These are phyloP conservation scores for Xenentodon cancila DNA, from an alignment of 2,797 vertebrate species.

Conservation along the genomic window DNA sequence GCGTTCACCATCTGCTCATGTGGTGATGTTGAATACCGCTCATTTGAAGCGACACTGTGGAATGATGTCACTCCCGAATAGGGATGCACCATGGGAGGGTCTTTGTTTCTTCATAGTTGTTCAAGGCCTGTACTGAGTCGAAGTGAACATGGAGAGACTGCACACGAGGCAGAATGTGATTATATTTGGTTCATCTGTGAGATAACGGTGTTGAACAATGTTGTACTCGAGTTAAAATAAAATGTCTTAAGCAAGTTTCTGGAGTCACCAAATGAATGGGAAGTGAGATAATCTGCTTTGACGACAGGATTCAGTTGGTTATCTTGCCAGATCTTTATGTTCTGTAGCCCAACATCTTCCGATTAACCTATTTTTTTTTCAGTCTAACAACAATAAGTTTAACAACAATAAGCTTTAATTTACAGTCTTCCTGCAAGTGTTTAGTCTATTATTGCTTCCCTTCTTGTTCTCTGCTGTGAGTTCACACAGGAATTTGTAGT, in stretches of 20 bases:
- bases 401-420: neutral
- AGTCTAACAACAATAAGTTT: slow-evolving; percentile 14
- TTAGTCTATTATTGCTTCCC: neutral
- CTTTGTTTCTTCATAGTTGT: neutral
- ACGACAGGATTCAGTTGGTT: slow-evolving; percentile 22
- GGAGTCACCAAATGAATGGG: slow-evolving; percentile 39
- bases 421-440: neutral
- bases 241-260: slow-evolving; percentile 6
- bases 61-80: slow-evolving; percentile 45
- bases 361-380: slow-evolving; percentile 4
- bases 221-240: too few species aligned
- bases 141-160: slow-evolving; percentile 38
- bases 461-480: neutral
- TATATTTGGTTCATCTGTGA: slow-evolving; percentile 34
- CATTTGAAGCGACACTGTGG: slow-evolving; percentile 21
- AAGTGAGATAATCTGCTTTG: slow-evolving; percentile 23
- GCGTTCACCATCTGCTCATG: slow-evolving; percentile 58
- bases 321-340: slow-evolving; percentile 23
- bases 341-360: slow-evolving; percentile 1
- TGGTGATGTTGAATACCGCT: slow-evolving; percentile 38
- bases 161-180: slow-evolving; percentile 37
- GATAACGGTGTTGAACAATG: slow-evolving; percentile 20
- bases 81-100: slow-evolving; percentile 24
- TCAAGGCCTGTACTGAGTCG: slow-evolving; percentile 20
- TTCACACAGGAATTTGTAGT: neutral